phyloP scores from a whole-genome alignment of 2,113 vertebrate genomes.

The Grantiella picta region DNA sequence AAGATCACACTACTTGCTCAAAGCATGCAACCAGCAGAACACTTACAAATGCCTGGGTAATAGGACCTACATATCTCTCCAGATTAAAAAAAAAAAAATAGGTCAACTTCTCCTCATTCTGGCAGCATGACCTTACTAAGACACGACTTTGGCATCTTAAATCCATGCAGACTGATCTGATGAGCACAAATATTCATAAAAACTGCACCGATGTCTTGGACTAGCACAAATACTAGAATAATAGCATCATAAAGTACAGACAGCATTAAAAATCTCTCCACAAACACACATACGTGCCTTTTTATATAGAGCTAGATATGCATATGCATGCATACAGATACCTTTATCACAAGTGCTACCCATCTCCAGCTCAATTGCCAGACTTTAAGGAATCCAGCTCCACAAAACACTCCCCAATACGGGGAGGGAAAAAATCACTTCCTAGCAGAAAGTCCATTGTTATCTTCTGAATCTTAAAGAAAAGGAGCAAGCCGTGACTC shows the following conservation, averaged over 20 bases:
- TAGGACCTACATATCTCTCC: constrained; percentile 63
- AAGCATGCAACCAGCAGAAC: constrained; percentile 6
- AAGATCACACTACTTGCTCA: constrained; percentile 36
- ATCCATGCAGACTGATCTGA: constrained; percentile 44
- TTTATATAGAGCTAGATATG: neutral
- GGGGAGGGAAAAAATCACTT: constrained; percentile 60
- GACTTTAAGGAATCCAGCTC: constrained; percentile 73
- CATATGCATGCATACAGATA: constrained; percentile 68
- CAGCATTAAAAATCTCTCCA: neutral
- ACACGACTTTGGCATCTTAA: constrained; percentile 55
- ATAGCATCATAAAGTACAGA: neutral
- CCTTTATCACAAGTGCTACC: constrained; percentile 96
- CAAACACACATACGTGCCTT: neutral
- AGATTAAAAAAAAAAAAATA: constrained; percentile 52
- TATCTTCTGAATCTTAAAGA: constrained; percentile 65
- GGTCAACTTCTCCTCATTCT: constrained; percentile 67
- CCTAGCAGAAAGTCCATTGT: constrained; percentile 72
- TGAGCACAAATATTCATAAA: constrained; percentile 22
- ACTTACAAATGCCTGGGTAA: constrained; percentile 17
- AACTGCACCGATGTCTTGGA: neutral
- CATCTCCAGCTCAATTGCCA: constrained; percentile 82
- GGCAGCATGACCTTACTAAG: constrained; percentile 67
- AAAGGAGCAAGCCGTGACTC: constrained; percentile 54
- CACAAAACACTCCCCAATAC: constrained; percentile 61
- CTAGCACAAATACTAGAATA: neutral